phyloP scores from a whole-genome alignment of 2,797 vertebrate species.

The Prionace glauca region DNA sequence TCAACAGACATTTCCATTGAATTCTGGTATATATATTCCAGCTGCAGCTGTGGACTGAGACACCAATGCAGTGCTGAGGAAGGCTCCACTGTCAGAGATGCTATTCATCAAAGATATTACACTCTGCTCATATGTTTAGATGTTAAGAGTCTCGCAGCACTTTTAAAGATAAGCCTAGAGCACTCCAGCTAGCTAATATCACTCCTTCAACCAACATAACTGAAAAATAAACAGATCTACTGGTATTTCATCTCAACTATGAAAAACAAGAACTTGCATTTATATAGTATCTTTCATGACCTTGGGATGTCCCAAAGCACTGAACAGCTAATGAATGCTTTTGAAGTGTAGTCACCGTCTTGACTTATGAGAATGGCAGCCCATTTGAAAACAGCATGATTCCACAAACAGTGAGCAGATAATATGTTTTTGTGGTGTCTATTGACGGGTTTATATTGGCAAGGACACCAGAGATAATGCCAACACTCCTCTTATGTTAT shows the following conservation, averaged over 20 bases:
- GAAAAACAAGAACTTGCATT: too few relatives aligned
- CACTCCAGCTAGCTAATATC: background rate
- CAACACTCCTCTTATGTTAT: background rate
- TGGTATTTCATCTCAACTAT: background rate
- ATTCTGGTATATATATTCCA: background rate
- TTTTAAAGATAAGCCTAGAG: background rate
- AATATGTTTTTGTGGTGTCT: background rate
- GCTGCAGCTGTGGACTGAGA: background rate
- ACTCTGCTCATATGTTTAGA: background rate
- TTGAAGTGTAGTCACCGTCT: too few relatives aligned
- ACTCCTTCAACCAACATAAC: background rate
- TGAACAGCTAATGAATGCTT: too few relatives aligned
- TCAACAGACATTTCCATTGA: too few relatives aligned
- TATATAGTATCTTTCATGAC: too few relatives aligned
- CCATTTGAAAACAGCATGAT: too few relatives aligned
- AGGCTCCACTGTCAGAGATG: background rate
- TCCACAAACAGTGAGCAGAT: too few relatives aligned
- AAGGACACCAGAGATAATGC: background rate
- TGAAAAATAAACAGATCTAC: background rate
- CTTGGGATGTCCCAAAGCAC: too few relatives aligned
- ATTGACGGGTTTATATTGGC: background rate
- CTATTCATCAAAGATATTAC: background rate
- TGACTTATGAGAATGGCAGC: too few relatives aligned
- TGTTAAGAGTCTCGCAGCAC: too few relatives aligned
- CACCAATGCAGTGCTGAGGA: background rate